These are phyloP conservation scores for Agrochola macilenta DNA, from an alignment of 2,888 invertebrate genomes.

Conservation along the genomic window DNA sequence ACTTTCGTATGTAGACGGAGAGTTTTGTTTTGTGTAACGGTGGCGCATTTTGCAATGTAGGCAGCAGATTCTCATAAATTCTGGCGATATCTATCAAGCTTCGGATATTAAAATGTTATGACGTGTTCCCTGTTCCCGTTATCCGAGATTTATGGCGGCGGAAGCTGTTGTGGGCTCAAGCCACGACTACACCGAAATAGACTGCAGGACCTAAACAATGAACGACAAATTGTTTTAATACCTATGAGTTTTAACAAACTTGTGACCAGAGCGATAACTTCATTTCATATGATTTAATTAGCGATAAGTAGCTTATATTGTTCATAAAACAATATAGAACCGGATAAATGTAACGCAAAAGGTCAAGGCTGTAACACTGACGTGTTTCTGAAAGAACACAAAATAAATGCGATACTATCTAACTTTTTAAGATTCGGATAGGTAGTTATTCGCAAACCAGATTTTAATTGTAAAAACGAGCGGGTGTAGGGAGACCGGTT, in stretches of 20 bases:
- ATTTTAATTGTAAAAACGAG: slow-evolving; percentile 63
- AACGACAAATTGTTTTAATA: slow-evolving; percentile 41
- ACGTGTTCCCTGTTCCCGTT: slow-evolving; percentile 64
- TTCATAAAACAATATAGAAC: slow-evolving; percentile 52
- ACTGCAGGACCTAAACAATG: slow-evolving; percentile 48
- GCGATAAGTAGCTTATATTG: slow-evolving; percentile 61
- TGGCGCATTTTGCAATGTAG: slow-evolving; percentile 25
- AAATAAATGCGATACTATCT: slow-evolving; percentile 38
- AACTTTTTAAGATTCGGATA: slow-evolving; percentile 44
- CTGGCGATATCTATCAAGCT: slow-evolving; percentile 51
- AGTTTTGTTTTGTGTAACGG: slow-evolving; percentile 24
- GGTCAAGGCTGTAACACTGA: slow-evolving; percentile 60
- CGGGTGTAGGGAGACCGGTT: slow-evolving; percentile 58
- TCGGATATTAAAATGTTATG: slow-evolving; percentile 64
- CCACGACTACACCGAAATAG: slow-evolving; percentile 57
- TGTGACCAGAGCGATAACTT: slow-evolving; percentile 41
- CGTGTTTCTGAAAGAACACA: slow-evolving; percentile 51
- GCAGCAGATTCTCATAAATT: slow-evolving; percentile 44
- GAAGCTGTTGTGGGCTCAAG: slow-evolving; percentile 60
- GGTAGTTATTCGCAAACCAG: slow-evolving; percentile 44
- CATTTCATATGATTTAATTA: slow-evolving; percentile 64
- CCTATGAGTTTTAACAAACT: slow-evolving; percentile 25
- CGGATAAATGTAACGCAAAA: slow-evolving; percentile 49
- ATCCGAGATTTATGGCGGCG: slow-evolving; percentile 65
- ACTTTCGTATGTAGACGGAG: slow-evolving; percentile 18